A percentile compares a stretch with the other conserved stretches of the same genome.
These are phyloP conservation scores for Ceyx cyanopectus DNA, from an alignment of 2,113 vertebrate genomes.

Conservation along the genomic window DNA sequence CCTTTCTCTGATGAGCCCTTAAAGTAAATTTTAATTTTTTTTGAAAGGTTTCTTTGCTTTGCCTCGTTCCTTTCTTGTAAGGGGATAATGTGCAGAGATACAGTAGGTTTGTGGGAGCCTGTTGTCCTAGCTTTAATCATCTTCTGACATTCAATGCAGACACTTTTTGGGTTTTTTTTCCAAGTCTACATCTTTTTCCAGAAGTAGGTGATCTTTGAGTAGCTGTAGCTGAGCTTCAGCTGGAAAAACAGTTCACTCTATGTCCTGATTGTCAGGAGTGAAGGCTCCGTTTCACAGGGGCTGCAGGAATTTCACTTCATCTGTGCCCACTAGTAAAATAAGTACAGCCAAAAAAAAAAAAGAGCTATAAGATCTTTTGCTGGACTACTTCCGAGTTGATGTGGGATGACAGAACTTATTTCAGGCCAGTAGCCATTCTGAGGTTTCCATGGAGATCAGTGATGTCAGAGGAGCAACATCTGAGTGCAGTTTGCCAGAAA, in stretches of 20 bases:
- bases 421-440: constrained; percentile 56
- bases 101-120: background rate
- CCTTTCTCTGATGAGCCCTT: background rate
- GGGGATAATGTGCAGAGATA: background rate
- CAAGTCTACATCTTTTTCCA: background rate
- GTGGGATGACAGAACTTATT: constrained; percentile 64
- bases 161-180: background rate
- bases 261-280: constrained; percentile 31
- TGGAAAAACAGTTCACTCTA: constrained; percentile 30
- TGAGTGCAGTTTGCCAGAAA: constrained; percentile 67
- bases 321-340: constrained; percentile 13
- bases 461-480: constrained; percentile 74
- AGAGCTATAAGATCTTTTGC: constrained; percentile 54
- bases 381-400: constrained; percentile 63
- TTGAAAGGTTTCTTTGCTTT: background rate
- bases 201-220: constrained; percentile 13
- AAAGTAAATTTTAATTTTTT: background rate
- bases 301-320: constrained; percentile 4
- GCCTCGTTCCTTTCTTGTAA: background rate
- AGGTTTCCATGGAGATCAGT: constrained; percentile 79
- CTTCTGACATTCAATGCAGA: background rate
- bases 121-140: background rate
- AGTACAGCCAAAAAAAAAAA: constrained; percentile 27
- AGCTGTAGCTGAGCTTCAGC: background rate
- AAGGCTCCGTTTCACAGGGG: constrained; percentile 27